Base-by-base conservation (phyloP, 2,113 vertebrate species). In the Litocranius walleri region DNA sequence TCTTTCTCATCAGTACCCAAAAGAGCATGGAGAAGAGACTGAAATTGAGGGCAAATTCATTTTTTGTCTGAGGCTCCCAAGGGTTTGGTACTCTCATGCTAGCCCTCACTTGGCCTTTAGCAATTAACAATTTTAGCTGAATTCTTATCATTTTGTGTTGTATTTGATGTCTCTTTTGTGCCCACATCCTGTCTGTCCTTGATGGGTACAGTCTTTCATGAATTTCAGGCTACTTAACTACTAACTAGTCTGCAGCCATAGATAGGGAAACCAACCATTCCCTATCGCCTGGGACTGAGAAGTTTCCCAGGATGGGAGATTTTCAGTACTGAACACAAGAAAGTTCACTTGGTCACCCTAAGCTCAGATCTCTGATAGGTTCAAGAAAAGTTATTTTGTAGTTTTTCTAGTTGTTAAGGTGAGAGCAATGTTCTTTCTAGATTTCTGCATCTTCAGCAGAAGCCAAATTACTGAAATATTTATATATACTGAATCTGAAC, bases 381-480 rank as follows among this genome's bases (percentile, higher is more conserved):
- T 93, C 50, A 88, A 88, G 54, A 90, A 81, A 87, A 93, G 45
- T 12, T 88, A 78, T 71, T 88, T 59, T 74, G 13, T 48, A 19
- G 5, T 77, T 83, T 83, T 89, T 36, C 50, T 94, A 36, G 40
- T 92, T 78, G 13, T 90, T 74, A 54, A 36, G 12, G 21, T 62
- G 52, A 50, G 9, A 92, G 11, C 3, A 23, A 45, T 71, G 9
- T 19, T 88, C n/a, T 77, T 77, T 77, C 83, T 61, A 91, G 29
- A 82, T 91, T 71, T 91, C 52, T 92, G 19, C 21, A 62, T 56
- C 45, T 33, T n/a, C 61, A 27, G 43, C 17, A 88, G 57, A 95
- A 88, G 83, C n/a, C 91, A 94, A 57, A 95, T 89, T 83, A 30
- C 11, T 78, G 77, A 96, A 94, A 89, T 96, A 87, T 80, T 95